These are phyloP conservation scores for Hylomyscus alleni DNA, from an alignment of 2,797 vertebrate genomes.

Conservation along the genomic window DNA sequence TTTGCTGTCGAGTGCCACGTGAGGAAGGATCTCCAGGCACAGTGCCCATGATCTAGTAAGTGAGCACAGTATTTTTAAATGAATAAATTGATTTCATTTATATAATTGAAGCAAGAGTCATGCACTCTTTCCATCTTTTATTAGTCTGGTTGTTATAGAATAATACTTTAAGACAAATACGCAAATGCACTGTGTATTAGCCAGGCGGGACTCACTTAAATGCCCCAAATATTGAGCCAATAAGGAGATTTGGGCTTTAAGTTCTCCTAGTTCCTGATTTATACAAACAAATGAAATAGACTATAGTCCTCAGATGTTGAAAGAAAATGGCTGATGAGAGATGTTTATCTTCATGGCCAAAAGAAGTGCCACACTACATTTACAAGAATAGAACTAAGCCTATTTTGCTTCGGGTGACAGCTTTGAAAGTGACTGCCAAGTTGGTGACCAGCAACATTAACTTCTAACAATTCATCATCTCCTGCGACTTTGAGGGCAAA, in stretches of 20 bases:
- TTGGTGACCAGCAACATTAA: not conserved
- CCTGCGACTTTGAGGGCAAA: not conserved
- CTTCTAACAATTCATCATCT: not conserved
- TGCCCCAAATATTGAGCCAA: conserved; percentile 7
- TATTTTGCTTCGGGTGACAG: conserved; percentile 21
- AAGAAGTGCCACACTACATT: not conserved
- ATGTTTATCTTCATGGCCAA: not conserved
- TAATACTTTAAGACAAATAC: conserved; percentile 13
- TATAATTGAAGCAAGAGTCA: not conserved
- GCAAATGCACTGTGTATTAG: not conserved
- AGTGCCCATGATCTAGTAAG: not conserved
- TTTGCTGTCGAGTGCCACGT: not conserved
- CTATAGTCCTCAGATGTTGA: not conserved
- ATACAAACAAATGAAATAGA: not conserved
- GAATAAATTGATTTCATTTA: conserved; percentile 28
- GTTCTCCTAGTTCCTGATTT: conserved; percentile 30
- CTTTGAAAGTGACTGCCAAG: conserved; percentile 36
- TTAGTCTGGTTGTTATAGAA: not conserved
- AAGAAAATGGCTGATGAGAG: not conserved
- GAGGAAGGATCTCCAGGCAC: not conserved
- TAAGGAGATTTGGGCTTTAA: conserved; percentile 11
- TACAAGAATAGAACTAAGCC: not conserved
- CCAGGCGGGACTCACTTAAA: not conserved
- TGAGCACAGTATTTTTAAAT: not conserved
- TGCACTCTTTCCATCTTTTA: not conserved